phyloP scores from a whole-genome alignment of 1,140 invertebrate species.

The Tetramorium alpestre region DNA sequence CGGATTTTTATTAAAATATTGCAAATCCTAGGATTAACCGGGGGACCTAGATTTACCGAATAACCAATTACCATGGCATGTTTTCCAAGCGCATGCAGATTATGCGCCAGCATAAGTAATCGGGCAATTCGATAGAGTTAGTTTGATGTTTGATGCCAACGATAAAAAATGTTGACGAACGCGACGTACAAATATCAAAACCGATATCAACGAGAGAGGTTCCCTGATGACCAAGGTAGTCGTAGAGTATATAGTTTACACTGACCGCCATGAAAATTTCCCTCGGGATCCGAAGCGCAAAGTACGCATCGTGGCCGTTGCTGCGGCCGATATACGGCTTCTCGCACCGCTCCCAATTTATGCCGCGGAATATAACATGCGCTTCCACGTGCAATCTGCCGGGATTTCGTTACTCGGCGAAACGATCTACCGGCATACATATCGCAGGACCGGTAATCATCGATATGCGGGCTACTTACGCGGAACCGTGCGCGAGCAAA shows the following conservation, averaged over 20 bases:
- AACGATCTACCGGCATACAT: slow-evolving; percentile 42
- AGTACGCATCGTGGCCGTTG: slow-evolving; percentile 40
- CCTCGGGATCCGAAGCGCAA: slow-evolving; percentile 67
- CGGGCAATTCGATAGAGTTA: neutral
- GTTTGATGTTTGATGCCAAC: neutral
- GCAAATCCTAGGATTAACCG: neutral
- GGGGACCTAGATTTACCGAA: neutral
- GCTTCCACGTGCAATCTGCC: slow-evolving; percentile 32
- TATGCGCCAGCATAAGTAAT: neutral
- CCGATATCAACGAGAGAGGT: slow-evolving; percentile 37
- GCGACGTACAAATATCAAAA: slow-evolving; percentile 49
- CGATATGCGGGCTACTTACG: slow-evolving; percentile 26
- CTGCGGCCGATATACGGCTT: slow-evolving; percentile 8
- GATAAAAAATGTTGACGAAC: slow-evolving; percentile 60
- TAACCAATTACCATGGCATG: neutral
- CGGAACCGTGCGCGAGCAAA: neutral
- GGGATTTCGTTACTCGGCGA: slow-evolving; percentile 54
- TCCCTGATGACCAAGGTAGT: slow-evolving; percentile 17
- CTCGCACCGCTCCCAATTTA: slow-evolving; percentile 61
- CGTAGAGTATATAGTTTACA: slow-evolving; percentile 68
- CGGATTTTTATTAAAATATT: neutral
- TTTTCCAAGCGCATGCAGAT: neutral
- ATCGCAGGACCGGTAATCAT: slow-evolving; percentile 41
- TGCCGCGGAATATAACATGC: slow-evolving; percentile 65
- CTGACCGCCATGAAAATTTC: slow-evolving; percentile 80